Conservation (phyloP, 2,113 vertebrate species). For the Brachyhypopomus gauderio region DNA sequence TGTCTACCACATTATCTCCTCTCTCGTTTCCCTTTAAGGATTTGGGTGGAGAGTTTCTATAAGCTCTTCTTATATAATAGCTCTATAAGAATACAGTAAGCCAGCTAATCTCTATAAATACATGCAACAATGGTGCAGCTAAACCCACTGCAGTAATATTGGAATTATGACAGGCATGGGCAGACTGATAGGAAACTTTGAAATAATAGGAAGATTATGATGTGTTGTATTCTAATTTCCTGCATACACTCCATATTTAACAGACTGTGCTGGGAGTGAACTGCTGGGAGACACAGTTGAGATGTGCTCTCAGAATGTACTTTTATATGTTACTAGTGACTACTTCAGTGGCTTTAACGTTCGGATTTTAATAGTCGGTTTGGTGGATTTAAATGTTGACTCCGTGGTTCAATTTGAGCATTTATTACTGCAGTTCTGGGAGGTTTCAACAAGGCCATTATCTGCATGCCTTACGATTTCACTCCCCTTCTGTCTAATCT, state of each 20-base stretch:
- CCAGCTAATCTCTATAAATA: conserved; percentile 50
- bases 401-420: background rate
- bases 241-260: conserved; percentile 2
- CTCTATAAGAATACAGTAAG: conserved; percentile 50
- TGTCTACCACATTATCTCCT: conserved; percentile 3
- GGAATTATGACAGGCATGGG: conserved; percentile 29
- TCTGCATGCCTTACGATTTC: background rate
- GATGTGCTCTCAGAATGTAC: conserved; percentile 3
- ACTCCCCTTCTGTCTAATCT: conserved; percentile 26
- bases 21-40: conserved; percentile 11
- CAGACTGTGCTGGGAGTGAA: background rate
- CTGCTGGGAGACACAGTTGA: too few species aligned
- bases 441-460: conserved; percentile 33
- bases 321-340: conserved; percentile 16
- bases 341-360: too few species aligned
- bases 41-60: conserved; percentile 39
- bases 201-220: conserved; percentile 38
- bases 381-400: background rate
- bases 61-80: conserved; percentile 23
- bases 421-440: background rate
- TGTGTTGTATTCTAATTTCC: conserved; percentile 16
- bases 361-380: conserved; percentile 16
- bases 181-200: conserved; percentile 31
- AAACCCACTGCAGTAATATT: conserved; percentile 33
- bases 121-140: conserved; percentile 48